Evolutionary conservation across 2,888 invertebrate species (phyloP), one percentile per base, ranked within the genome.

Genomic region (Ophonus ardosiacus): DNA sequence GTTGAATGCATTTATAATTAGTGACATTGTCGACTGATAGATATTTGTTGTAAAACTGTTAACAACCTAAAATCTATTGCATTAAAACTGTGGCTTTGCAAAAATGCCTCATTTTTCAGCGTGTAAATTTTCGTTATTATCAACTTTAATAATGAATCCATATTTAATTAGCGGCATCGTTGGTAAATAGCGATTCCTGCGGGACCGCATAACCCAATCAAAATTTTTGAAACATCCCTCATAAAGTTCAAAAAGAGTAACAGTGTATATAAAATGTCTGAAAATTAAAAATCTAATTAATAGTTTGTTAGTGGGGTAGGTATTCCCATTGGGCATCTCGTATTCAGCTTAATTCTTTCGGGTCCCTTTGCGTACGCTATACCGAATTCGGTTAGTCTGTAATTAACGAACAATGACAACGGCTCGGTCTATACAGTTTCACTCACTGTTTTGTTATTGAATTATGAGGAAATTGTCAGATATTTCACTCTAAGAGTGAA

Each of bases 241-340:
- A 56, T 57, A 57, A 59, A 31, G 78, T 78, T 57, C n/a, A 57
- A 80, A 80, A 80, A 80, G 80, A 61, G 80, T 78, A 78, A 57
- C 78, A 15, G 56, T 61, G 17, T 80, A 59, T 17, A 59, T 17
- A 80, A 80, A 80, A 80, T 80, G 80, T 80, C 61, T 57, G 59
- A 59, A 80, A 80, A 80, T 80, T 31, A 80, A 80, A 80, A 80
- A 80, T 80, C 63, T 61, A 80, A 80, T 80, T 80, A 80, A 80
- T 80, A 80, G 80, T 80, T 80, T 80, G 80, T 80, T 80, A 59
- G 61, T 80, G 40, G 38, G 61, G 24, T 31, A 15, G 31, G 38
- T 40, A 40, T 59, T 80, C 80, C 80, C 80, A 61, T 7, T 18
- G 80, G 80, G 61, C 40, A 61, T 80, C 80, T 80, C 80, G 63